Percentiles rank a stretch among this genome's conserved stretches.
Evolutionary conservation across 2,888 invertebrate genomes (phyloP).

Genomic region (Notocelia uddmanniana): DNA sequence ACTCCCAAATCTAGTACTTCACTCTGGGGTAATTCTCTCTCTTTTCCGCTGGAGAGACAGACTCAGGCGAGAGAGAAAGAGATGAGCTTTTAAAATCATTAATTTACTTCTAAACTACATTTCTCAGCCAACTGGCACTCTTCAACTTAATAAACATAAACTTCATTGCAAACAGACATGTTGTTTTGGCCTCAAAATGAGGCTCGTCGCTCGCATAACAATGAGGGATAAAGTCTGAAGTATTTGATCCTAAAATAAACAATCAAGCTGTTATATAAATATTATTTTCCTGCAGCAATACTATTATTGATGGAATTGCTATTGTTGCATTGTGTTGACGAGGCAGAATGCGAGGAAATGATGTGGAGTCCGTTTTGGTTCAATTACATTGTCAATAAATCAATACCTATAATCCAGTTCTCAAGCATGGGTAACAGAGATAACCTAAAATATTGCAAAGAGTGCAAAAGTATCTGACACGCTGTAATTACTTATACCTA

Average conservation of each 20-base stretch:
- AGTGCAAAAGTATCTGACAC: not conserved
- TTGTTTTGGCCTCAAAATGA: slow-evolving; percentile 43
- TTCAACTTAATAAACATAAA: slow-evolving; percentile 42
- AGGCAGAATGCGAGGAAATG: slow-evolving; percentile 52
- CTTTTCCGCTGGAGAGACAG: too few relatives aligned
- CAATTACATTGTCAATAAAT: not conserved
- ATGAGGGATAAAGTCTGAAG: slow-evolving; percentile 29
- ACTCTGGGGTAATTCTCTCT: too few relatives aligned
- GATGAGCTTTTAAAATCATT: not conserved
- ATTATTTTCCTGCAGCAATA: slow-evolving; percentile 38
- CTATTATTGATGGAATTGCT: slow-evolving; percentile 36
- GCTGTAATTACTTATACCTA: not conserved
- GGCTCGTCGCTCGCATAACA: slow-evolving; percentile 26
- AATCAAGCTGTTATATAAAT: slow-evolving; percentile 36
- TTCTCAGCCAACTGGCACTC: slow-evolving; percentile 40
- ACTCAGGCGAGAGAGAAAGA: too few relatives aligned
- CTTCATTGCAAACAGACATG: slow-evolving; percentile 39
- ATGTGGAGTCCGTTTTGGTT: slow-evolving; percentile 26
- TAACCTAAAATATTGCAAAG: not conserved
- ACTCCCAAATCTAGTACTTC: too few relatives aligned
- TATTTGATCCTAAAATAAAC: slow-evolving; percentile 39
- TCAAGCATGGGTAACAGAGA: not conserved
- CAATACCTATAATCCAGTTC: not conserved
- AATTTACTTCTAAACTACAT: slow-evolving; percentile 21
- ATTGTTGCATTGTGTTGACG: slow-evolving; percentile 48